Conservation (phyloP, 2,888 invertebrate species). For the Tetragnatha montana region DNA sequence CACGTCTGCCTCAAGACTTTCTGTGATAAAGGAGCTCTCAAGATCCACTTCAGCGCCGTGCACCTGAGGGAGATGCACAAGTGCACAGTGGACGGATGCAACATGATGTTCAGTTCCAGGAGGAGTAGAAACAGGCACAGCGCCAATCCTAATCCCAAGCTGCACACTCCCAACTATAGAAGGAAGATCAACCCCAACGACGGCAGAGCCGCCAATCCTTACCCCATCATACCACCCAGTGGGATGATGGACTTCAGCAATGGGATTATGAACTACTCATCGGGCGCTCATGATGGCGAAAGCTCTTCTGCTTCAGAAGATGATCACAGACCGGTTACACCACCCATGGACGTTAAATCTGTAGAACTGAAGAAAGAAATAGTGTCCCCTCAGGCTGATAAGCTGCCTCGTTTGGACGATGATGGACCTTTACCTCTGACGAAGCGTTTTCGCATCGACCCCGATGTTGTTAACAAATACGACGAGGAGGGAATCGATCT, state of each 20-base stretch:
- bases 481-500: constrained; percentile 76
- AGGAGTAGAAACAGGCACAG: constrained; percentile 96
- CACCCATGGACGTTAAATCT: constrained; percentile 6
- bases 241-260: constrained; percentile 57
- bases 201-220: constrained; percentile 91
- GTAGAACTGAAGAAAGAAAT: constrained; percentile 27
- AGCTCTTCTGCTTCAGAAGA: constrained; percentile 56
- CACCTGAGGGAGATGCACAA: constrained; percentile 99
- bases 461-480: constrained; percentile 71
- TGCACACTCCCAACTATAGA: constrained; percentile 95
- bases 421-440: constrained; percentile 67
- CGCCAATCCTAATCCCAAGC: constrained; percentile 98
- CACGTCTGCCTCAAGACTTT: constrained; percentile 99
- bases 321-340: constrained; percentile 27
- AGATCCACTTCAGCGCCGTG: constrained; percentile 99
- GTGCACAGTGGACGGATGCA: constrained; percentile 98
- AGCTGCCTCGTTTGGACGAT: constrained; percentile 9
- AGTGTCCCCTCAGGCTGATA: neutral
- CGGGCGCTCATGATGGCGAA: constrained; percentile 55
- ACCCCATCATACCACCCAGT: constrained; percentile 78
- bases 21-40: constrained; percentile 99
- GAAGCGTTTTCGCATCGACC: constrained; percentile 73
- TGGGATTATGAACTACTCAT: constrained; percentile 45
- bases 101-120: constrained; percentile 99
- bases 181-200: constrained; percentile 96